Conservation (phyloP, 2,113 vertebrate genomes). For the Pterophyllum scalare region DNA sequence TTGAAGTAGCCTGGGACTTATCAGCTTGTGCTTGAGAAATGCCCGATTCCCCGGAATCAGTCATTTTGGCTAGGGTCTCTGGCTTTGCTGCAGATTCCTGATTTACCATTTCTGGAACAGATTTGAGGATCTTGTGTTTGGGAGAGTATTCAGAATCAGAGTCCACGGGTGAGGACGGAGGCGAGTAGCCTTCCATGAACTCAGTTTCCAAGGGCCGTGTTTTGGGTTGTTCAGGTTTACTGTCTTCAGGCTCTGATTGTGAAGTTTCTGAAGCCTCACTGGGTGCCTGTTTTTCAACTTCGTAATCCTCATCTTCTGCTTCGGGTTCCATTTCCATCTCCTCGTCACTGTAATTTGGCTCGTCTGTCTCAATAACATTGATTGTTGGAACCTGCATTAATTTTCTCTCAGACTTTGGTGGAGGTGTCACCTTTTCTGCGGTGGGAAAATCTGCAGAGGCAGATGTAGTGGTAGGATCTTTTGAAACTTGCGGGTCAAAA, state of each 20-base stretch:
- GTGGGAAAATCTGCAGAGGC: background rate
- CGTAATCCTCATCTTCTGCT: constrained; percentile 60
- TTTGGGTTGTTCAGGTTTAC: constrained; percentile 36
- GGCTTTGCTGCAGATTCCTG: constrained; percentile 11
- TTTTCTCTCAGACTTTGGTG: constrained; percentile 62
- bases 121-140: constrained; percentile 43
- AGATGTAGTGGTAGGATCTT: constrained; percentile 13
- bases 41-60: constrained; percentile 24
- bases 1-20: constrained; percentile 9
- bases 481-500: constrained; percentile 15
- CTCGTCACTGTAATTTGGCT: constrained; percentile 80
- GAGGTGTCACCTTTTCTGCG: constrained; percentile 43
- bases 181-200: constrained; percentile 72
- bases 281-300: constrained; percentile 59
- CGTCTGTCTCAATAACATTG: constrained; percentile 84
- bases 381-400: constrained; percentile 82
- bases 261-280: constrained; percentile 35
- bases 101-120: constrained; percentile 12
- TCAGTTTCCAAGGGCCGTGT: constrained; percentile 62
- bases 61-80: background rate
- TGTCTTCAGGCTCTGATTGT: constrained; percentile 26
- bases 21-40: constrained; percentile 16
- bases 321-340: constrained; percentile 74
- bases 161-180: constrained; percentile 70
- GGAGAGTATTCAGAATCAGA: constrained; percentile 70